Base-by-base conservation (phyloP, 2,797 vertebrate genomes). In the Dallia pectoralis region DNA sequence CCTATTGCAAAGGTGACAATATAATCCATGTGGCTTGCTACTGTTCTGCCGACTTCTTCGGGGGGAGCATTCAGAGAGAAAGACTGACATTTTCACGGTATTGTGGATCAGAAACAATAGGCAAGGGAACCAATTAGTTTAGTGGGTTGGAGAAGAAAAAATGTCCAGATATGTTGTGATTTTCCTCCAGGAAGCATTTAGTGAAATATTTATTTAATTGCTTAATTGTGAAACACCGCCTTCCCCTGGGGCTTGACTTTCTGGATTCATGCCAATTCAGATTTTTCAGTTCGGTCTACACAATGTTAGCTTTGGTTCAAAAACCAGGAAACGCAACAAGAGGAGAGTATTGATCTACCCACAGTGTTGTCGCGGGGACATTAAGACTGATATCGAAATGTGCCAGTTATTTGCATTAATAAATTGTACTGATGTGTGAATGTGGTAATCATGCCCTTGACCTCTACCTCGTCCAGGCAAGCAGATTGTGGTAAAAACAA, bases 171-270 rank as follows among this genome's bases (percentile, higher is more conserved):
- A 80, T 85, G 77, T 84, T 86, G 77, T 86, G 82, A 85, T 89
- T 90, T 86, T 89, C 79, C 77, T 87, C 73, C 36, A 82, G 88
- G 85, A 91, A 87, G 85, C 84, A 76, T 91, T 92, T 90, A 91
- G 81, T 75, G 73, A 80, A 78, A 75, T 87, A 81, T 85, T 82
- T 90, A 79, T 89, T 88, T 92, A 87, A 92, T 89, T 91, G 86
- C 61, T 77, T 91, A 90, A 91, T 87, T 89, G 85, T 91, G 84
- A 86, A 84, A 83, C 84, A 53, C 79, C 73, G 80, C 72, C 51
- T 82, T 83, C 85, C 88, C 91, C 48, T 4, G 79, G 84, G 89
- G 87, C 80, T 74, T 70, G 82, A 87, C 87, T 89, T 83, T 81
- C 85, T 92, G 90, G 92, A 91, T 76, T 84, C 68, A 59, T 83